Conservation (phyloP, 1,140 invertebrate species). For the Ceratitis capitata region DNA sequence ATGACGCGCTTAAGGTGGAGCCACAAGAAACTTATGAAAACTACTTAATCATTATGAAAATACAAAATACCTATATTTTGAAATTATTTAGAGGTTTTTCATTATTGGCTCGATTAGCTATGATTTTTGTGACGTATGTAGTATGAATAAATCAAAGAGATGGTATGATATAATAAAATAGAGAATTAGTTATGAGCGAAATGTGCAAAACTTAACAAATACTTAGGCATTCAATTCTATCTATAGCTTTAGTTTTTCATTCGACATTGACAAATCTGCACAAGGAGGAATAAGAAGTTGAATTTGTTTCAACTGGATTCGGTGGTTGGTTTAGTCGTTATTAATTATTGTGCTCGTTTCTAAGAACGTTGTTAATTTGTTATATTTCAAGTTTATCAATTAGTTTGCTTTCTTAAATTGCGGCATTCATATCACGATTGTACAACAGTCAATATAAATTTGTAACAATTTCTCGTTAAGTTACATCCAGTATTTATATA, state of each 20-base stretch:
- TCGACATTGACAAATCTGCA: slow-evolving; percentile 45
- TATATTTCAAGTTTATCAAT: background rate
- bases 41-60: background rate
- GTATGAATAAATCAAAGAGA: too few relatives aligned
- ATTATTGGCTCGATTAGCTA: too few relatives aligned
- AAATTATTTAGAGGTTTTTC: too few relatives aligned
- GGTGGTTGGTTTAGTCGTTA: background rate
- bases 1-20: background rate
- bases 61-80: too few relatives aligned
- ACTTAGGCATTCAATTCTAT: background rate
- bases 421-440: background rate
- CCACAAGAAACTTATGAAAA: background rate
- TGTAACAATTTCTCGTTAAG: background rate
- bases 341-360: background rate
- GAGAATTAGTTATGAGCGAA: too few relatives aligned
- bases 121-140: too few relatives aligned
- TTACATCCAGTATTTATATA: slow-evolving; percentile 3
- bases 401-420: background rate
- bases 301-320: background rate
- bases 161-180: too few relatives aligned
- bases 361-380: background rate
- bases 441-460: background rate
- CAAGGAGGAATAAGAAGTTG: slow-evolving; percentile 1
- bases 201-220: background rate
- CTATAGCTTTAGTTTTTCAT: slow-evolving; percentile 43